Conservation (phyloP, 2,888 invertebrate genomes). For the Eudemis profundana region DNA sequence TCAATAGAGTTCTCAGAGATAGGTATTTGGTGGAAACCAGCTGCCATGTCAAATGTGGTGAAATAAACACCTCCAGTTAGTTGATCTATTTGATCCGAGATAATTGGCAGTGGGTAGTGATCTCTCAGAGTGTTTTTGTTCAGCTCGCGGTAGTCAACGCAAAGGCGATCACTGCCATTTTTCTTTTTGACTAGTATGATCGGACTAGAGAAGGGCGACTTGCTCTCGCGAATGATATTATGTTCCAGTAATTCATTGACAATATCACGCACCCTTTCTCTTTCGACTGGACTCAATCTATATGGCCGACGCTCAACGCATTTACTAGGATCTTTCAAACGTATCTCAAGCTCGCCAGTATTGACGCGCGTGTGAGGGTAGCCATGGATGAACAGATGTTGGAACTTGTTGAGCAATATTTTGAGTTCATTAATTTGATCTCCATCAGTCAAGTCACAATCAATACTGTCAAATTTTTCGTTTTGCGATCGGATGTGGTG, state of each 20-base stretch:
- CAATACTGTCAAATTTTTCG: slow-evolving; percentile 47
- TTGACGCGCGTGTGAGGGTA: slow-evolving; percentile 49
- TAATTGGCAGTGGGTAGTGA: slow-evolving; percentile 29
- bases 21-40: too few relatives aligned
- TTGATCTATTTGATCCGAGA: too few relatives aligned
- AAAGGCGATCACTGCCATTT: slow-evolving; percentile 1
- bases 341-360: too few relatives aligned
- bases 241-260: not conserved
- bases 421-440: slow-evolving; percentile 45
- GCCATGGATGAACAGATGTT: slow-evolving; percentile 50
- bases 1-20: too few relatives aligned
- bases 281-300: slow-evolving; percentile 42
- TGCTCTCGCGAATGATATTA: not conserved
- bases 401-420: slow-evolving; percentile 48
- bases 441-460: slow-evolving; percentile 46
- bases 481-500: slow-evolving; percentile 39
- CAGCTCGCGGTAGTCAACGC: slow-evolving; percentile 19
- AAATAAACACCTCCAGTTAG: too few relatives aligned
- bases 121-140: slow-evolving; percentile 29
- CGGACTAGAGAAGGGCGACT: not conserved
- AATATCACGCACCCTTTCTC: not conserved
- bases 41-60: too few relatives aligned
- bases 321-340: slow-evolving; percentile 49
- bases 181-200: not conserved
- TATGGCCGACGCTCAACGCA: slow-evolving; percentile 52